A percentile compares a stretch with the other conserved stretches of the same genome.
phyloP scores from a whole-genome alignment of 2,888 invertebrate species.

The Ferdinandea cuprea region DNA sequence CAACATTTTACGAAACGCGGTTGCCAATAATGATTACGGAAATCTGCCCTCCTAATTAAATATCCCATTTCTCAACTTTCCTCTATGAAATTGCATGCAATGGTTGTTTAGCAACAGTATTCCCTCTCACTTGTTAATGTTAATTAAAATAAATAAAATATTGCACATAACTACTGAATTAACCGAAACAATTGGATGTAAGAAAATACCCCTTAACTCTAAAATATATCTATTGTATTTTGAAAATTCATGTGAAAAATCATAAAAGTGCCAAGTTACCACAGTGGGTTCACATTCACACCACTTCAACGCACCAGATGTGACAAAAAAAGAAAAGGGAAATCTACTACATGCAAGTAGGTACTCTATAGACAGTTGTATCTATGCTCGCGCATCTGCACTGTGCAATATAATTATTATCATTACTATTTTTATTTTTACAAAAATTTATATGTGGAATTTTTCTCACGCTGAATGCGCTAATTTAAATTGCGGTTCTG shows the following conservation, averaged over 20 bases:
- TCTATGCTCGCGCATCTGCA: constrained; percentile 46
- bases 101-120: too few species aligned
- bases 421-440: constrained; percentile 11
- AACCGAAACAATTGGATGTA: constrained; percentile 3
- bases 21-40: too few species aligned
- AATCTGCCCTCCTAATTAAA: too few species aligned
- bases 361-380: constrained; percentile 22
- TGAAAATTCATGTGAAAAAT: constrained; percentile 25
- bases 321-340: constrained; percentile 15
- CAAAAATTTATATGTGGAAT: constrained; percentile 33
- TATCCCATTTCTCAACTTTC: too few species aligned
- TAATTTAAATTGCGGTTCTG: constrained; percentile 63
- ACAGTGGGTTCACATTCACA: not conserved
- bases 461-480: constrained; percentile 65
- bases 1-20: too few species aligned
- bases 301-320: constrained; percentile 31
- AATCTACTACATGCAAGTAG: not conserved
- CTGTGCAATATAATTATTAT: constrained; percentile 48
- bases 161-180: constrained; percentile 4
- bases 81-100: too few species aligned
- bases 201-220: not conserved
- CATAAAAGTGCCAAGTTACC: constrained; percentile 4
- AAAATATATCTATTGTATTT: constrained; percentile 2
- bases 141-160: not conserved
- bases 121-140: too few species aligned